Conservation (phyloP, 2,113 vertebrate species). For the Alethe diademata region DNA sequence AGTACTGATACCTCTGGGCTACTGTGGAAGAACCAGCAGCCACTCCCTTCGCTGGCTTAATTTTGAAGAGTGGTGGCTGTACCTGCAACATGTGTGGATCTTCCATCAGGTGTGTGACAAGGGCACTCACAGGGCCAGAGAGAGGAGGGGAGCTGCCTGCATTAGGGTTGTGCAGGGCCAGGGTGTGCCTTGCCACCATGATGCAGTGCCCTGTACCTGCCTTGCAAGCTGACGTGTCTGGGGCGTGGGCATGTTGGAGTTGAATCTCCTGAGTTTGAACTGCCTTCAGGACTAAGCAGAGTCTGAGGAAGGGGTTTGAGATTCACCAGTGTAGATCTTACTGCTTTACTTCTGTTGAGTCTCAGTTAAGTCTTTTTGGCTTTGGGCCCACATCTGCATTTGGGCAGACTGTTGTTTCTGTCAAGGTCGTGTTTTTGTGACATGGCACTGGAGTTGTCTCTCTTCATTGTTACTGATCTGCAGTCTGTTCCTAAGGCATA, state of each 20-base stretch:
- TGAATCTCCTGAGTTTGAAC: background rate
- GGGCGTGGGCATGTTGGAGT: background rate
- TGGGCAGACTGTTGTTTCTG: background rate
- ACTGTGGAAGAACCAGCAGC: background rate
- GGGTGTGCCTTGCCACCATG: rapidly evolving
- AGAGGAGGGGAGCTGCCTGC: background rate
- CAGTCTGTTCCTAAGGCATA: background rate
- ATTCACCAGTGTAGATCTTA: background rate
- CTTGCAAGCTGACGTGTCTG: rapidly evolving
- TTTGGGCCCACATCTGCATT: background rate
- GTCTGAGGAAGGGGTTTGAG: background rate
- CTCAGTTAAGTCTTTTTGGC: background rate
- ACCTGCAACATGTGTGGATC: background rate
- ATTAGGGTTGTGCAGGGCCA: background rate
- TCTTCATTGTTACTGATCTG: slow-evolving; percentile 6
- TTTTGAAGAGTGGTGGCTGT: background rate
- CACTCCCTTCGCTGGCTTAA: rapidly evolving
- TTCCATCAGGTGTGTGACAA: background rate
- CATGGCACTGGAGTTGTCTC: background rate
- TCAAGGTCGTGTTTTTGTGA: slow-evolving; percentile 5
- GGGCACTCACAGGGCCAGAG: background rate
- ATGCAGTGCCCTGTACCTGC: rapidly evolving
- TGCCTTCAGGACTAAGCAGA: background rate
- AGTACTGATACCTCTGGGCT: rapidly evolving
- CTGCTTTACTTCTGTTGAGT: background rate